A percentile compares a stretch with the other conserved stretches of the same genome.
phyloP scores from a whole-genome alignment of 2,797 vertebrate genomes.

The Myripristis jacobus region DNA sequence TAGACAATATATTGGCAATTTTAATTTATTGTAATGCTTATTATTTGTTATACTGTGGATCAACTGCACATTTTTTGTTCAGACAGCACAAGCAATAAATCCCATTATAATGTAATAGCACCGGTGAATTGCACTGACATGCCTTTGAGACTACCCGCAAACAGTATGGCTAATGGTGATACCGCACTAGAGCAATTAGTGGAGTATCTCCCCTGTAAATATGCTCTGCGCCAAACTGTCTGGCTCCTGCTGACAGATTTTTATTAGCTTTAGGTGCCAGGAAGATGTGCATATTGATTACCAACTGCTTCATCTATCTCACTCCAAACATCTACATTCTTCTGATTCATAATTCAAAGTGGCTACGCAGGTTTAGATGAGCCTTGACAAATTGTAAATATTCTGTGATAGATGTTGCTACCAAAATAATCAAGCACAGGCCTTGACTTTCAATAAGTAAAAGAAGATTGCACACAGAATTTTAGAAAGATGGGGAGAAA shows the following conservation, averaged over 20 bases:
- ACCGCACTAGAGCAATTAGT: constrained; percentile 70
- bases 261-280: constrained; percentile 74
- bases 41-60: constrained; percentile 32
- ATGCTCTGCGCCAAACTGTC: constrained; percentile 69
- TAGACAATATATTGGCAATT: constrained; percentile 3
- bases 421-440: constrained; percentile 41
- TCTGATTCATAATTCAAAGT: constrained; percentile 69
- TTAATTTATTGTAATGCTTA: constrained; percentile 12
- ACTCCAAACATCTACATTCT: constrained; percentile 61
- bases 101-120: constrained; percentile 49
- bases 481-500: neutral
- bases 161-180: constrained; percentile 53
- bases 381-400: constrained; percentile 61
- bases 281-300: constrained; percentile 76
- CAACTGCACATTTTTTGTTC: constrained; percentile 10
- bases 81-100: constrained; percentile 48
- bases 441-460: constrained; percentile 15
- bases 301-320: constrained; percentile 63
- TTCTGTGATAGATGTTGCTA: constrained; percentile 44
- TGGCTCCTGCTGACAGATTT: constrained; percentile 69
- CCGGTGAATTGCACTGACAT: constrained; percentile 35
- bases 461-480: neutral
- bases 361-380: constrained; percentile 53
- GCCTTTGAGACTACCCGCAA: constrained; percentile 54
- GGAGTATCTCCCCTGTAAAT: constrained; percentile 66